A percentile compares a stretch with the other conserved stretches of the same genome.
Conservation (phyloP, 2,113 vertebrate genomes). For the Ophthalmolycus amberensis region DNA sequence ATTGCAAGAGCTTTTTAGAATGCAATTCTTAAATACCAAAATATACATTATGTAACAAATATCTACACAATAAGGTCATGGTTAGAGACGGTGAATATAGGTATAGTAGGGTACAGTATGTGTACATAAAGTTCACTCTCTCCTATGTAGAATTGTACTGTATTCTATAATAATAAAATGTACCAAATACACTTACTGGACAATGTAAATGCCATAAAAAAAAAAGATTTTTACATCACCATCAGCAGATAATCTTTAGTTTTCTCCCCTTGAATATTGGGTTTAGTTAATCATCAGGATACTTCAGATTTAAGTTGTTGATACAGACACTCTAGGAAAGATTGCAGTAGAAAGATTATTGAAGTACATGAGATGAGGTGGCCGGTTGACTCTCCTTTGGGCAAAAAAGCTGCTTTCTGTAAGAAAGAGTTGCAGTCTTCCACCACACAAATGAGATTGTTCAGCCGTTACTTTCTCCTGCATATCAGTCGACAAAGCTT, state of each 20-base stretch:
- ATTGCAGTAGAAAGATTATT: neutral
- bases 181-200: neutral
- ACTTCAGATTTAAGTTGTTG: neutral
- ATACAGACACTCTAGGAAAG: neutral
- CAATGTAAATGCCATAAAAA: neutral
- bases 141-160: neutral
- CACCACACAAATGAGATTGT: neutral
- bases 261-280: neutral
- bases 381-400: neutral
- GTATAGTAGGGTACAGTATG: neutral
- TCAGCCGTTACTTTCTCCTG: conserved; percentile 23
- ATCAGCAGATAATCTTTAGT: neutral
- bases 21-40: too few species aligned
- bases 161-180: neutral
- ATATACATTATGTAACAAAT: neutral
- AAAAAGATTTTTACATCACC: neutral
- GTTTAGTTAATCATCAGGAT: neutral
- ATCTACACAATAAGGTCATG: too few species aligned
- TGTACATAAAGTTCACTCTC: neutral
- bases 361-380: neutral
- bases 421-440: conserved; percentile 12
- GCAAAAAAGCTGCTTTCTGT: conserved; percentile 15
- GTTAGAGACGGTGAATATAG: too few species aligned
- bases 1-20: neutral
- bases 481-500: conserved; percentile 19